These are phyloP conservation scores for Bucorvus abyssinicus DNA, from an alignment of 2,797 vertebrate genomes.

Conservation along the genomic window DNA sequence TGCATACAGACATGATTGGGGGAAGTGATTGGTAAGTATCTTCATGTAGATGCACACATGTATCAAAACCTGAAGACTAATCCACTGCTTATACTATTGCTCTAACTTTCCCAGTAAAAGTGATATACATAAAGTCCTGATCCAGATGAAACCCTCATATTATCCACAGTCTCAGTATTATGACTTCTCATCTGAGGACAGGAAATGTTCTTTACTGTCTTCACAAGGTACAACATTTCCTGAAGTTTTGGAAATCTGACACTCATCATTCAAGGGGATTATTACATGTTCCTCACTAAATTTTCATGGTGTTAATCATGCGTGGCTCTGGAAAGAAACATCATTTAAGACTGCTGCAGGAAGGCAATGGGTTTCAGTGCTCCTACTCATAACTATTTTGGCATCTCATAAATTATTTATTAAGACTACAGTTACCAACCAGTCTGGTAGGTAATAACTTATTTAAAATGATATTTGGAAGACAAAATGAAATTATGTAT, in stretches of 20 bases:
- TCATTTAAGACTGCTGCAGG: background rate
- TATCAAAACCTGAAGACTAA: background rate
- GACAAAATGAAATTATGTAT: background rate
- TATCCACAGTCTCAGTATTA: background rate
- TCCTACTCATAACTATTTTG: slow-evolving; percentile 6
- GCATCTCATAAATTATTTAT: slow-evolving; percentile 24
- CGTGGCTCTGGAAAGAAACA: background rate
- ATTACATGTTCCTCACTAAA: background rate
- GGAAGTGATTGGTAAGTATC: background rate
- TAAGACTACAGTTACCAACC: background rate
- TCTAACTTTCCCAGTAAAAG: background rate
- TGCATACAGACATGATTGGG: background rate
- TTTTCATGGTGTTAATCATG: background rate
- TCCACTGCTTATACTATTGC: background rate
- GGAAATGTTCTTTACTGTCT: background rate
- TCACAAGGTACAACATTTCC: background rate
- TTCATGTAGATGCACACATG: background rate
- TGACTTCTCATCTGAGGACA: background rate
- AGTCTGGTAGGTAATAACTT: background rate
- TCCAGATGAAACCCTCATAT: background rate
- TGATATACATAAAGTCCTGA: background rate
- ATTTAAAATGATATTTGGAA: background rate
- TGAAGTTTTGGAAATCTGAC: background rate
- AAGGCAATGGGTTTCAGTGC: background rate
- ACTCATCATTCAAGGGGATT: background rate